phyloP scores from a whole-genome alignment of 2,113 vertebrate genomes.

The Rallus limicola region DNA sequence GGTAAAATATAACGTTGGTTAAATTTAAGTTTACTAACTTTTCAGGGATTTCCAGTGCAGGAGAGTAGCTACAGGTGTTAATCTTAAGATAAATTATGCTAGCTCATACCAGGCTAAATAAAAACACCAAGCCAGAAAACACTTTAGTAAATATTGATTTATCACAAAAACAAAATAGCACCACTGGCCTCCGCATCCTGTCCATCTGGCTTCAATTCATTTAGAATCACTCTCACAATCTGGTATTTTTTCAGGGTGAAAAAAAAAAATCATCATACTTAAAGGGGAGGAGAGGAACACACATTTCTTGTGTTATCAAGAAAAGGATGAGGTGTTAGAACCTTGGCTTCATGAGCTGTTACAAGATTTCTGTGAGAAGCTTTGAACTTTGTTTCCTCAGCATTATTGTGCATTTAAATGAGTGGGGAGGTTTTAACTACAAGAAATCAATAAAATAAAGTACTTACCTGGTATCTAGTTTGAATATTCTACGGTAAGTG shows the following conservation, averaged over 20 bases:
- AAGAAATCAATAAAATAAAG: neutral
- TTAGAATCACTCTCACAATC: neutral
- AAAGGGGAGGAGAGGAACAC: neutral
- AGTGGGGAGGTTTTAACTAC: neutral
- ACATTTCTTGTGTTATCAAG: neutral
- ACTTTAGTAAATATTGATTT: constrained; percentile 9
- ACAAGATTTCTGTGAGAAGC: neutral
- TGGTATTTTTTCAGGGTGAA: neutral
- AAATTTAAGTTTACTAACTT: neutral
- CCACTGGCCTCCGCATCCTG: neutral
- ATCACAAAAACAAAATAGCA: neutral
- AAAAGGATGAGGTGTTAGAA: neutral
- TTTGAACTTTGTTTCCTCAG: neutral
- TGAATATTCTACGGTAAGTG: neutral
- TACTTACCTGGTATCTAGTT: constrained; percentile 24
- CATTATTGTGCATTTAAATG: neutral
- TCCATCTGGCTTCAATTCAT: neutral
- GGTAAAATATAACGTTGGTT: neutral
- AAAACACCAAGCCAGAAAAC: neutral
- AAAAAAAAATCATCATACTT: neutral
- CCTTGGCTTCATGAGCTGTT: neutral
- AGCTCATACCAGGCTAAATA: neutral
- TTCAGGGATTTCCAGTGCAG: neutral
- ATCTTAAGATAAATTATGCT: neutral
- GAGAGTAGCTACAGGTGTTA: neutral